Percentiles rank a stretch among this genome's conserved stretches.
phyloP scores from a whole-genome alignment of 2,797 vertebrate genomes.

The Pipistrellus kuhlii region DNA sequence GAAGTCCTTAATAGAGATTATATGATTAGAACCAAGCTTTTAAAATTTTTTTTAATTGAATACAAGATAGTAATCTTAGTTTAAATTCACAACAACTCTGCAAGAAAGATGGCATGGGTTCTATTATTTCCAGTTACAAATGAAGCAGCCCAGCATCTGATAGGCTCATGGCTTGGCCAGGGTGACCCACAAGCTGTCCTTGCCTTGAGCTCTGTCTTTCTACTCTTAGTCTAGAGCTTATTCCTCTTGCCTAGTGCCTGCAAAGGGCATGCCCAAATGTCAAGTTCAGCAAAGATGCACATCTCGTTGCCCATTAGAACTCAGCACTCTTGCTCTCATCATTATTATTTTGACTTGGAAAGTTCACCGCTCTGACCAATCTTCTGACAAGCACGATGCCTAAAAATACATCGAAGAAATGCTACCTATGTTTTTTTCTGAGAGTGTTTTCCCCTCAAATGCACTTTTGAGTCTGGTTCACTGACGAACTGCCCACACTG shows the following conservation, averaged over 20 bases:
- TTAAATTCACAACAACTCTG: background rate
- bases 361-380: background rate
- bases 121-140: background rate
- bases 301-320: background rate
- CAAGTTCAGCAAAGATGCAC: background rate
- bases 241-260: background rate
- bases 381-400: background rate
- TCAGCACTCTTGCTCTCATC: background rate
- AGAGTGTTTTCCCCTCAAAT: constrained; percentile 40
- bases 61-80: background rate
- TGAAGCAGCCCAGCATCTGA: background rate
- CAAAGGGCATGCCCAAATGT: background rate
- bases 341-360: constrained; percentile 25
- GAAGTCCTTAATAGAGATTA: background rate
- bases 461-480: constrained; percentile 53
- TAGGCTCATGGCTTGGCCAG: background rate
- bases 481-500: constrained; percentile 68
- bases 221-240: background rate
- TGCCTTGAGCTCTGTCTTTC: background rate
- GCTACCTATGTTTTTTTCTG: background rate
- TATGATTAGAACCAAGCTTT: background rate
- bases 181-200: background rate
- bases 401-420: background rate
- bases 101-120: background rate
- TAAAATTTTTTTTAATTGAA: background rate